phyloP scores from a whole-genome alignment of 1,140 invertebrate genomes.

The Hycleus phaleratus region DNA sequence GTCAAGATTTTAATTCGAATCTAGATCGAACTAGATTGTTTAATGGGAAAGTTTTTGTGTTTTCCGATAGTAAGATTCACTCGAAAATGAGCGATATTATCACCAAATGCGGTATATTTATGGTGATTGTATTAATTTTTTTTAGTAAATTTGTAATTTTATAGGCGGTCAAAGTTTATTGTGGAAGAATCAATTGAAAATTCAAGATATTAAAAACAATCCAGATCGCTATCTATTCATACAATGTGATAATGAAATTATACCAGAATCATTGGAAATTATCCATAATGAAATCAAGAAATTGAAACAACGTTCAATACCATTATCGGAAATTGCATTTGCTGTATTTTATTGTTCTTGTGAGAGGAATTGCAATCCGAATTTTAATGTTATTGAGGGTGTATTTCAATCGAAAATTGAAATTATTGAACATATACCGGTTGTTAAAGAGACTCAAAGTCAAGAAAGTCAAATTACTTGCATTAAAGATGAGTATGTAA shows the following conservation, averaged over 20 bases:
- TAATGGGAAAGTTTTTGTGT: conserved; percentile 7
- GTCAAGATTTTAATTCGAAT: not conserved
- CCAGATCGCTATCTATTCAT: conserved; percentile 4
- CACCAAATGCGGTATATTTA: not conserved
- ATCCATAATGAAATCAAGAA: conserved; percentile 15
- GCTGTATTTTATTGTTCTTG: conserved; percentile 42
- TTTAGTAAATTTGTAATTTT: not conserved
- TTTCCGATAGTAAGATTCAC: not conserved
- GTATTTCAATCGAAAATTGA: not conserved
- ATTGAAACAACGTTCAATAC: conserved; percentile 37
- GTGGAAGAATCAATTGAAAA: conserved; percentile 2
- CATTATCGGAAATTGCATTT: conserved; percentile 43
- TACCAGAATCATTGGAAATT: conserved; percentile 1
- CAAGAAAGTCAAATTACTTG: not conserved
- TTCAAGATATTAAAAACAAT: not conserved
- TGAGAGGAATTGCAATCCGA: conserved; percentile 44
- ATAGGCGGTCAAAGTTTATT: conserved; percentile 3
- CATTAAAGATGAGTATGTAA: too few species aligned
- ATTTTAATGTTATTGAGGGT: conserved; percentile 11
- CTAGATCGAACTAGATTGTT: conserved; percentile 2
- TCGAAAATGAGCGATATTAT: conserved; percentile 5
- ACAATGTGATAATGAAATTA: not conserved
- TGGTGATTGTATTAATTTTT: not conserved
- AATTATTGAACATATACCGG: not conserved
- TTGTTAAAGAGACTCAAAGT: conserved; percentile 2